Evolutionary conservation across 2,113 vertebrate genomes (phyloP), one percentile per base, ranked within the genome.

Genomic region (Equus quagga): DNA sequence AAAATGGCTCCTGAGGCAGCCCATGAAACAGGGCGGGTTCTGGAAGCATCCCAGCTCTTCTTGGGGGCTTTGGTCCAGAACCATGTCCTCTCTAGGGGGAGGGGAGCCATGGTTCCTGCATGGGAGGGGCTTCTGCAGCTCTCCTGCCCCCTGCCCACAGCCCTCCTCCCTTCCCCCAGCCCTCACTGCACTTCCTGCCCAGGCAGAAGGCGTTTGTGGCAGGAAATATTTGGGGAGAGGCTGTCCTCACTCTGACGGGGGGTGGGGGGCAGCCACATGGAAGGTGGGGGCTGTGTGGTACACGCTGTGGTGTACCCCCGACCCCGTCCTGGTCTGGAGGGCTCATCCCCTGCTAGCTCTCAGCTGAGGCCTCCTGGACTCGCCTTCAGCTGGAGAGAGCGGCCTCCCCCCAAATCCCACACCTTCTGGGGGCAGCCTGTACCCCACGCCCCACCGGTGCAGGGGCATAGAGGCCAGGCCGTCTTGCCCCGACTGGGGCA

Each of bases 361-460:
- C 67, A 28, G 41, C 4, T 3, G 54, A 49, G 28, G 23, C 65
- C 64, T 31, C 24, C 33, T 6, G 46, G 67, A 28, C 70, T 28
- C 54, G 46, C 79, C 75, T 51, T 58, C 26, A 24, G 33, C 41
- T 10, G 2, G 17, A 41, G 33, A 81, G 6, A 64, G 70, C 2
- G 0, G 8, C 21, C 4, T 24, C n/a, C 8, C 49, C 49, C 26
- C 26, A 24, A 24, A 8, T 2, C 7, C 21, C 24, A 8, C 0
- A 9, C 31, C 36, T 17, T 18, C 67, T n/a, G 1, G 1, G 18
- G 28, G 51, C 82, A 33, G n/a, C n/a, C n/a, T 4, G 64, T 12
- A 10, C 4, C 46, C n/a, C 36, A 6, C 2, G 36, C 44, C 60
- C 6, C 1, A 44, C 56, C 1, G 0, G 12, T 0, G 1, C 2